Evolutionary conservation across 1,140 invertebrate species (phyloP).

Genomic region (Drosophila sechellia): DNA sequence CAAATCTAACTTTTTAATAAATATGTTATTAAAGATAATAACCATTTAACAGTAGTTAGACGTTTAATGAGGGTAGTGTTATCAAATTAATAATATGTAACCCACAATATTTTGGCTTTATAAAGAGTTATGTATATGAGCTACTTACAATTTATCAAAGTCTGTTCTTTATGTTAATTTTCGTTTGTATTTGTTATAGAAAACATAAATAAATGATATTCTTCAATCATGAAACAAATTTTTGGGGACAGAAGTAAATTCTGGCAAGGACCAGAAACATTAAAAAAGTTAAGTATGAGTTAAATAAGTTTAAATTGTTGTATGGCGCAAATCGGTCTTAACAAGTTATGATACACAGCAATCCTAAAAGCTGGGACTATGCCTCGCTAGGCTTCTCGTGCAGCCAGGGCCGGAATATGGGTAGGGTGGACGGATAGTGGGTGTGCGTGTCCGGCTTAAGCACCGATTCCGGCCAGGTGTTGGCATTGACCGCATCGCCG

Average conservation of each 20-base stretch:
- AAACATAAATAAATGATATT: not conserved
- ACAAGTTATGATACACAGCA: conserved; percentile 25
- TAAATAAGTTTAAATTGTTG: conserved; percentile 70
- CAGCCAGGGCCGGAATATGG: conserved; percentile 96
- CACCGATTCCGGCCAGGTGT: conserved; percentile 86
- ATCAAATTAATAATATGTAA: no score
- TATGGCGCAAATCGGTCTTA: conserved; percentile 67
- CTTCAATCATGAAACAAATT: conserved; percentile 23
- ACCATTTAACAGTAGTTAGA: no score
- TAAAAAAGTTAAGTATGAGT: conserved; percentile 38
- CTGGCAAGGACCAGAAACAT: conserved; percentile 16
- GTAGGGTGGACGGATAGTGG: conserved; percentile 95
- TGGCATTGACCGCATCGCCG: conserved; percentile 86
- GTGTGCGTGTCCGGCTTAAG: conserved; percentile 91
- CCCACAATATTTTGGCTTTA: no score
- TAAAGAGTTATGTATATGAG: no score
- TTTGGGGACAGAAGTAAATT: conserved; percentile 29
- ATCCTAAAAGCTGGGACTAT: conserved; percentile 11
- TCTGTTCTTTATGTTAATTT: not conserved
- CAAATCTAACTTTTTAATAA: no score
- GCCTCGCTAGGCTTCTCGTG: conserved; percentile 85
- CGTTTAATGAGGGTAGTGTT: no score
- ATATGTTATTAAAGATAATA: no score
- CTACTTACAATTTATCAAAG: no score
- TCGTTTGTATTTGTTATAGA: not conserved